phyloP scores from a whole-genome alignment of 2,888 invertebrate genomes.

The Carterocephalus palaemon region DNA sequence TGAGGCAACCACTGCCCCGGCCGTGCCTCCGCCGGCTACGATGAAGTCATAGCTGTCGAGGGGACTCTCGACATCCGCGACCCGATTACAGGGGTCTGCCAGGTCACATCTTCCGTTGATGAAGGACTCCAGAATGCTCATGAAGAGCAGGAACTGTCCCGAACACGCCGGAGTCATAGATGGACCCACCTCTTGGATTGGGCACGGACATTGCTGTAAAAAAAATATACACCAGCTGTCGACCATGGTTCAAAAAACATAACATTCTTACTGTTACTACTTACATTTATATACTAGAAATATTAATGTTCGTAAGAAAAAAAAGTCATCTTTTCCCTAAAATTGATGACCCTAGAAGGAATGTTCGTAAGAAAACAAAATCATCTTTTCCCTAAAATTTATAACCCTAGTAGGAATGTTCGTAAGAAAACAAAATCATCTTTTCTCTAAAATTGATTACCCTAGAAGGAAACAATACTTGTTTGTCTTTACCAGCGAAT shows the following conservation, averaged over 20 bases:
- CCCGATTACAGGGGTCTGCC: constrained; percentile 80
- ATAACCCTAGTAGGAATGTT: too few relatives aligned
- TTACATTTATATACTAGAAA: too few relatives aligned
- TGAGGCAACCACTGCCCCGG: constrained; percentile 81
- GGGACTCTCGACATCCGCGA: constrained; percentile 55
- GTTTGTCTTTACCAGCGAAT: too few relatives aligned
- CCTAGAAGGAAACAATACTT: too few relatives aligned
- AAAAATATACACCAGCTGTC: too few relatives aligned
- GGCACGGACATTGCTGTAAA: constrained; percentile 75
- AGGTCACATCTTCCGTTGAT: constrained; percentile 79
- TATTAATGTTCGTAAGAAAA: too few relatives aligned
- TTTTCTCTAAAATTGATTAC: too few relatives aligned
- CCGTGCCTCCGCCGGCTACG: constrained; percentile 83
- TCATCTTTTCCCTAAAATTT: too few relatives aligned
- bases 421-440: too few relatives aligned
- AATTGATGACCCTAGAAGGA: too few relatives aligned
- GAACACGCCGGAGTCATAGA: constrained; percentile 78
- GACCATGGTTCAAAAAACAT: not conserved
- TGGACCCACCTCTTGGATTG: constrained; percentile 76
- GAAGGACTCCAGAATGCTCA: constrained; percentile 81
- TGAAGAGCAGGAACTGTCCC: constrained; percentile 81
- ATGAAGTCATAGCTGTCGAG: constrained; percentile 82
- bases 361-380: too few relatives aligned
- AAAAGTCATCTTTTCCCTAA: too few relatives aligned
- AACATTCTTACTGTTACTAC: constrained; percentile 3